Percentiles rank a stretch among this genome's conserved stretches.
phyloP scores from a whole-genome alignment of 2,888 invertebrate genomes.

The Creontiades dilutus region DNA sequence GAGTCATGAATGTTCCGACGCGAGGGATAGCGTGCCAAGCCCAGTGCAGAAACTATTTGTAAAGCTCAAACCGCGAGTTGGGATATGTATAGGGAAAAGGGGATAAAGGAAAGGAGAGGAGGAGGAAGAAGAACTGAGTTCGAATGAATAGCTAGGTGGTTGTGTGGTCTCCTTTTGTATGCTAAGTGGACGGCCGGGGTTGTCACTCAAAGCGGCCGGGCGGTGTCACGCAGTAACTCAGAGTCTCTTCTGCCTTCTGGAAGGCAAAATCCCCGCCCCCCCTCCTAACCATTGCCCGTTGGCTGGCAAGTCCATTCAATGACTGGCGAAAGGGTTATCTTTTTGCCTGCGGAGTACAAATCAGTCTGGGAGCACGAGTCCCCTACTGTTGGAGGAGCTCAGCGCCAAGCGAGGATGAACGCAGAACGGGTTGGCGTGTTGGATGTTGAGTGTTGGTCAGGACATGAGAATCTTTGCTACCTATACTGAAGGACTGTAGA shows the following conservation, averaged over 20 bases:
- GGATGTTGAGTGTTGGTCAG: not conserved
- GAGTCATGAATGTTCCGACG: not conserved
- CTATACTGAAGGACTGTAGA: not conserved
- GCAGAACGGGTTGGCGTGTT: not conserved
- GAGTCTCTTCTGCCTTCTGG: conserved; percentile 44
- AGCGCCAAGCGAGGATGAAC: not conserved
- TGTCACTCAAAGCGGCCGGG: conserved; percentile 70
- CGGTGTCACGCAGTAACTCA: conserved; percentile 71
- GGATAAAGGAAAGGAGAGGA: not conserved
- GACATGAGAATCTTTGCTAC: not conserved
- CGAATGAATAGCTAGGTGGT: conserved; percentile 70
- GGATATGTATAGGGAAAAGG: conserved; percentile 35
- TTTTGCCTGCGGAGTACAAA: conserved; percentile 66
- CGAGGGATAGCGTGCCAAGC: conserved; percentile 4
- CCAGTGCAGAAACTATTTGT: conserved; percentile 65
- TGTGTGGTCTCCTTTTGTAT: conserved; percentile 71
- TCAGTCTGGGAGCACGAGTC: conserved; percentile 71
- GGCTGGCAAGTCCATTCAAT: conserved; percentile 68
- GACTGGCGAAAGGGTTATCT: conserved; percentile 64
- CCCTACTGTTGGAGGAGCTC: not conserved
- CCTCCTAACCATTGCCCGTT: not conserved
- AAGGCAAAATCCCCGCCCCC: not conserved
- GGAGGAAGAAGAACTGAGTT: conserved; percentile 24
- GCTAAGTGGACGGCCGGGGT: conserved; percentile 70
- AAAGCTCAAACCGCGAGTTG: conserved; percentile 67